Percentiles rank a stretch among this genome's conserved stretches.
Evolutionary conservation across 2,797 vertebrate species (phyloP).

Genomic region (Gorsachius magnificus): DNA sequence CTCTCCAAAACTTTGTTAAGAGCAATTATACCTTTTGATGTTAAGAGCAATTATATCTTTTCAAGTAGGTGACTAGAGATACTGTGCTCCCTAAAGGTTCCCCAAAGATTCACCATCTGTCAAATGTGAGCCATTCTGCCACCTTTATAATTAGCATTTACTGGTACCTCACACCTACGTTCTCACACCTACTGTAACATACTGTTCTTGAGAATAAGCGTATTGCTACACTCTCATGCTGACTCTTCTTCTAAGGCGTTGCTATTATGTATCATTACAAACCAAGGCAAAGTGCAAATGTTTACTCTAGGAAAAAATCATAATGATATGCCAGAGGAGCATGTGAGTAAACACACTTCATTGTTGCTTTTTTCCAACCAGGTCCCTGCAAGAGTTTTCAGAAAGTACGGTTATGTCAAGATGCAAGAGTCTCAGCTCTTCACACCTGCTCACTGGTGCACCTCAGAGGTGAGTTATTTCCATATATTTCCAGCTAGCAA

Average conservation of each 20-base stretch:
- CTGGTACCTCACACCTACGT: slow-evolving; percentile 75
- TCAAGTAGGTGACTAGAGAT: slow-evolving; percentile 63
- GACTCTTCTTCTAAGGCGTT: slow-evolving; percentile 17
- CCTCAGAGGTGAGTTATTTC: slow-evolving; percentile 78
- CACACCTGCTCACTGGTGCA: slow-evolving; percentile 36
- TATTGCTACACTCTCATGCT: not conserved
- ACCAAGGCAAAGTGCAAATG: slow-evolving; percentile 53
- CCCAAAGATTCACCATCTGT: slow-evolving; percentile 78
- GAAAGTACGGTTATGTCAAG: slow-evolving; percentile 70
- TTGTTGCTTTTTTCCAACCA: slow-evolving; percentile 24
- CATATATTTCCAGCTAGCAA: not conserved
- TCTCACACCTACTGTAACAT: slow-evolving; percentile 75
- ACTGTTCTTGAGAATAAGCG: slow-evolving; percentile 57
- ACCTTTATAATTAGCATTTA: slow-evolving; percentile 78
- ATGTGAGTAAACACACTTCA: not conserved
- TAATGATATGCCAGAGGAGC: slow-evolving; percentile 12
- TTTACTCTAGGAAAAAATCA: slow-evolving; percentile 47
- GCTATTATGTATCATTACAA: slow-evolving; percentile 31
- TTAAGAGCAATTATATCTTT: slow-evolving; percentile 48
- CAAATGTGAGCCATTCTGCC: slow-evolving; percentile 74
- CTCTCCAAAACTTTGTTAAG: slow-evolving; percentile 34
- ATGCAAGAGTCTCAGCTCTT: slow-evolving; percentile 76
- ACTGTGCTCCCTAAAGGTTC: slow-evolving; percentile 66
- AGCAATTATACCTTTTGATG: slow-evolving; percentile 29
- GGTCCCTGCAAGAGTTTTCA: slow-evolving; percentile 65